Evolutionary conservation across 2,888 invertebrate genomes (phyloP), one percentile per base, ranked within the genome.

Genomic region (Dromius quadrimaculatus): DNA sequence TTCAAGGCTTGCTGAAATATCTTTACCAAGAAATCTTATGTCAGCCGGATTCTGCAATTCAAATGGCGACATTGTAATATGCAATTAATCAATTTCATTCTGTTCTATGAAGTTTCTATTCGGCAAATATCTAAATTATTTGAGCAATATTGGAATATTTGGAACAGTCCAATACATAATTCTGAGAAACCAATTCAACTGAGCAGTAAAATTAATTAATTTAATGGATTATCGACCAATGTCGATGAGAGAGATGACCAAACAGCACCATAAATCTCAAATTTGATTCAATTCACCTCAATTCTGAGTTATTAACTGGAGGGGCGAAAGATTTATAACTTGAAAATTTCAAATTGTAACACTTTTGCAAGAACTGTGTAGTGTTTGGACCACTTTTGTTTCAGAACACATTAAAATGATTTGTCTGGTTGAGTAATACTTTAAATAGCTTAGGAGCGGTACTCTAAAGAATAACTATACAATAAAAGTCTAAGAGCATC

Each of bases 171-270:
- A 28, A 54, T 54, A 54, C 23, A 54, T 54, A 54, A 28, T 54
- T 54, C 28, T 54, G 50, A 28, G 50, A 54, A 54, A 54, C 50
- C 50, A 54, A 54, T 54, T 54, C 28, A 23, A 54, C 50, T 54
- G 50, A 54, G 28, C 47, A 54, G 23, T 13, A 28, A 15, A 54
- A 54, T 54, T 54, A 54, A 54, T 54, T 54, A 54, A 54, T 54
- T 54, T 28, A 54, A n/a, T n/a, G n/a, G n/a, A n/a, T n/a, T 28
- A 28, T 28, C 28, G 28, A 28, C 8, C 28, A 28, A 28, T 8
- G 28, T n/a, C n/a, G n/a, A n/a, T n/a, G n/a, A n/a, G n/a, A n/a
- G n/a, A n/a, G n/a, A n/a, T n/a, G n/a, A n/a, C n/a, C n/a, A n/a
- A n/a, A n/a, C n/a, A n/a, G n/a, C n/a, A n/a, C n/a, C n/a, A n/a